Evolutionary conservation across 1,140 invertebrate species (phyloP), one percentile per base, ranked within the genome.

Genomic region (Danaus melanippus): DNA sequence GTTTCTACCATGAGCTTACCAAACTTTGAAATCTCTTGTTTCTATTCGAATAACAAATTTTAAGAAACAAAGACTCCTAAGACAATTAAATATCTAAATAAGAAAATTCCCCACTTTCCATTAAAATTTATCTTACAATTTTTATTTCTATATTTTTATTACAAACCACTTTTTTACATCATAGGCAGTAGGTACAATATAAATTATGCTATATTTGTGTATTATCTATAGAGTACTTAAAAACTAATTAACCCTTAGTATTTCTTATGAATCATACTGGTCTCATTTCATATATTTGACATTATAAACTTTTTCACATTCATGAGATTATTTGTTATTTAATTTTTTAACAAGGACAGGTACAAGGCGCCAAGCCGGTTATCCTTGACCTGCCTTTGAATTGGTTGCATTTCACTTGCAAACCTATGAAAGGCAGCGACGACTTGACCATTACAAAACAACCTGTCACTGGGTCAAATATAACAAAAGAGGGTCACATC

Each of bases 391-490:
- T 54, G 21, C 55, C 51, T 42, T 15, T 11, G 45, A 54, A 45
- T 50, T 51, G 46, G 15, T 21, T 11, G 39, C 46, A 12, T 60
- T 51, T 46, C 54, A 66, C 58, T 66, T 64, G 60, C 60, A 61
- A 45, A 51, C 42, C 42, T 21, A 42, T 52, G 42, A 50, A 62
- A 41, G 40, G 55, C 48, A 46, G 57, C 55, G 58, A 59, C 57
- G 45, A 59, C 64, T 54, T 70, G 65, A 68, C 66, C 70, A 67
- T 15, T 46, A 66, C 53, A 68, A 66, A 69, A 50, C 64, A 75
- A 83, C 79, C 78, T 83, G 79, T 67, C 65, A 60, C 21, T 60
- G 65, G 78, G 76, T 79, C 77, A 80, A 53, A 62, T 15, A 39
- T 50, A 60, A 77, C 72, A 78, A 83, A 70, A 65, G 67, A 32